A percentile compares a stretch with the other conserved stretches of the same genome.
Conservation (phyloP, 64 coral and sea anemone species). For the Stichodactyla mertensii region DNA sequence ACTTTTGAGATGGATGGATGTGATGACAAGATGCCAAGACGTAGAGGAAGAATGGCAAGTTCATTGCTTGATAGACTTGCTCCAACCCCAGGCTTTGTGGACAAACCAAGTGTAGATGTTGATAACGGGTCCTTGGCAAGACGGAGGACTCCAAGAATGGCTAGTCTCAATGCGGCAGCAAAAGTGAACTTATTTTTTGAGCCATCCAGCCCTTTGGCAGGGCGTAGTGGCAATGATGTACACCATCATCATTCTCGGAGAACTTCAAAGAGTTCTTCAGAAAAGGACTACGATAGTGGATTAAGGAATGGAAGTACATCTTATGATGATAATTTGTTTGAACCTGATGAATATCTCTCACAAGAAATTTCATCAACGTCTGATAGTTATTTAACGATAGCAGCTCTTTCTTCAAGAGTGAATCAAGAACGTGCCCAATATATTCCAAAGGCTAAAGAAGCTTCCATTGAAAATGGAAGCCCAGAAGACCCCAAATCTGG, state of each 20-base stretch:
- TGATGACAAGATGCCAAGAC: not conserved
- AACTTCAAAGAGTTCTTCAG: conserved; percentile 20
- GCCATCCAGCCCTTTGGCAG: conserved; percentile 87
- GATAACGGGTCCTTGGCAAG: conserved; percentile 64
- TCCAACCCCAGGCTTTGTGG: conserved; percentile 95
- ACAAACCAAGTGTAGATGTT: conserved; percentile 69
- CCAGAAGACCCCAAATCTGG: conserved; percentile 8
- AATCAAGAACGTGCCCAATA: not conserved
- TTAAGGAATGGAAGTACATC: conserved; percentile 17
- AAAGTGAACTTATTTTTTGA: conserved; percentile 98
- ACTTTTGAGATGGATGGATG: not conserved
- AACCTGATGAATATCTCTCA: conserved; percentile 13
- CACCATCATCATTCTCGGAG: conserved; percentile 57
- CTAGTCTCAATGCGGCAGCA: conserved; percentile 94
- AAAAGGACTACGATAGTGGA: not conserved
- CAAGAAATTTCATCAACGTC: conserved; percentile 29
- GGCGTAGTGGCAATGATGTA: conserved; percentile 73
- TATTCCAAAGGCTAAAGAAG: not conserved
- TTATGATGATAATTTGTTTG: conserved; percentile 14
- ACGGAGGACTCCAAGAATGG: conserved; percentile 83
- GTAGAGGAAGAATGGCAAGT: conserved; percentile 12
- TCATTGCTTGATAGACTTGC: conserved; percentile 86
- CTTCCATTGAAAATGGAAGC: not conserved
- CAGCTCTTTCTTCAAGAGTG: not conserved
- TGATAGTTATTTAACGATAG: not conserved